Evolutionary conservation across 2,797 vertebrate species (phyloP).

Genomic region (Micromesistius poutassou): DNA sequence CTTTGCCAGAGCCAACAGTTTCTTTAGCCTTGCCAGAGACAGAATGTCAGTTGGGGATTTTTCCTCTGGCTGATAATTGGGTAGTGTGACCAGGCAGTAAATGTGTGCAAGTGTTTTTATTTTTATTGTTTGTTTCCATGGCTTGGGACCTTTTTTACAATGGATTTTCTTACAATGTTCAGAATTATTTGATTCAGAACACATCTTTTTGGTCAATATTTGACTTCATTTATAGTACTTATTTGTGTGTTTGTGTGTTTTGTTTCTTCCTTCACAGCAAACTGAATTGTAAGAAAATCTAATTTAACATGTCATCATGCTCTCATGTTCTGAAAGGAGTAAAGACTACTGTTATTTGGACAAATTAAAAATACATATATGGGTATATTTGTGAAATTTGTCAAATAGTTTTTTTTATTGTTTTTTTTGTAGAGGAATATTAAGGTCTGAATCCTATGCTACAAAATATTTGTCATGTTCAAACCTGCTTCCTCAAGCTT

Average conservation of each 20-base stretch:
- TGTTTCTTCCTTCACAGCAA: background rate
- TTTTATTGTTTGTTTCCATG: background rate
- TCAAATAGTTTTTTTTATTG: background rate
- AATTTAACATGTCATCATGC: background rate
- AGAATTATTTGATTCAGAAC: constrained; percentile 21
- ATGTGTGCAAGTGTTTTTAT: background rate
- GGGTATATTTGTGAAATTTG: constrained; percentile 17
- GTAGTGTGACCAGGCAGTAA: background rate
- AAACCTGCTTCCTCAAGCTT: background rate
- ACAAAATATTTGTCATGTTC: constrained; percentile 15
- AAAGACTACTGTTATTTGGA: background rate
- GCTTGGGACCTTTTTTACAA: constrained; percentile 36
- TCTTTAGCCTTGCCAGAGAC: constrained; percentile 27
- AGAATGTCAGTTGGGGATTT: background rate
- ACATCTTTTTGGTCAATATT: constrained; percentile 64
- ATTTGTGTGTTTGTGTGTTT: constrained; percentile 10
- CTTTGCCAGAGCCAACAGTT: constrained; percentile 42
- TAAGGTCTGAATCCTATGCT: constrained; percentile 7
- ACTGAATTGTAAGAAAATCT: background rate
- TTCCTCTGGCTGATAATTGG: background rate
- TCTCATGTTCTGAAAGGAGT: background rate
- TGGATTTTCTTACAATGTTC: constrained; percentile 11
- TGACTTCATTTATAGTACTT: constrained; percentile 50
- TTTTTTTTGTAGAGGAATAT: background rate
- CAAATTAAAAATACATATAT: constrained; percentile 2